These are phyloP conservation scores for Cheilosia scutellata DNA, from an alignment of 2,888 invertebrate species.

Conservation along the genomic window DNA sequence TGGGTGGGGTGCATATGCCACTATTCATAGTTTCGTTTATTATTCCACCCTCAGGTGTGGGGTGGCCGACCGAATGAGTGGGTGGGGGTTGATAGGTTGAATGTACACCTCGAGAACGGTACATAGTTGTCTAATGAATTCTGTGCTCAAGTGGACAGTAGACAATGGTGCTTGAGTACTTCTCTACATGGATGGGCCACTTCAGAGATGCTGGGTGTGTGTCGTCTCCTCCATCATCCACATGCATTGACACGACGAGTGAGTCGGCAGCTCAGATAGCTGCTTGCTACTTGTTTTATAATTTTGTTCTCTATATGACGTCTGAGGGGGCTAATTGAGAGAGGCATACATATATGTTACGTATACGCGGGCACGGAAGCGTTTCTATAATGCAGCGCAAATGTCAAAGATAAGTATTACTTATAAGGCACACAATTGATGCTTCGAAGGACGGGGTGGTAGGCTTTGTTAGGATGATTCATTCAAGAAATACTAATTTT, in stretches of 20 bases:
- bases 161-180: constrained; percentile 57
- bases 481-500: too few relatives aligned
- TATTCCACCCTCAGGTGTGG: constrained; percentile 39
- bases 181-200: constrained; percentile 13
- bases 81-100: constrained; percentile 31
- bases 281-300: constrained; percentile 25
- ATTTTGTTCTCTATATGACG: constrained; percentile 45
- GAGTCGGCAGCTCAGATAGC: constrained; percentile 22
- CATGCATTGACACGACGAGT: constrained; percentile 69
- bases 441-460: too few relatives aligned
- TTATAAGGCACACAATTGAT: too few relatives aligned
- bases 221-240: constrained; percentile 23
- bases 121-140: constrained; percentile 60
- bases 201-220: constrained; percentile 2
- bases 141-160: constrained; percentile 67
- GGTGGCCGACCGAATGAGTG: constrained; percentile 12
- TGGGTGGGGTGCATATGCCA: not conserved
- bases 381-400: constrained; percentile 18
- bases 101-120: constrained; percentile 29
- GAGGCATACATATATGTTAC: constrained; percentile 1
- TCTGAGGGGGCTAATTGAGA: constrained; percentile 37
- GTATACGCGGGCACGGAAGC: constrained; percentile 4
- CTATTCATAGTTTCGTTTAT: constrained; percentile 28
- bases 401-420: not conserved
- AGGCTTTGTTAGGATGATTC: too few relatives aligned